Percentiles rank a stretch among this genome's conserved stretches.
Evolutionary conservation across 2,113 vertebrate species (phyloP).

Genomic region (Merops nubicus): DNA sequence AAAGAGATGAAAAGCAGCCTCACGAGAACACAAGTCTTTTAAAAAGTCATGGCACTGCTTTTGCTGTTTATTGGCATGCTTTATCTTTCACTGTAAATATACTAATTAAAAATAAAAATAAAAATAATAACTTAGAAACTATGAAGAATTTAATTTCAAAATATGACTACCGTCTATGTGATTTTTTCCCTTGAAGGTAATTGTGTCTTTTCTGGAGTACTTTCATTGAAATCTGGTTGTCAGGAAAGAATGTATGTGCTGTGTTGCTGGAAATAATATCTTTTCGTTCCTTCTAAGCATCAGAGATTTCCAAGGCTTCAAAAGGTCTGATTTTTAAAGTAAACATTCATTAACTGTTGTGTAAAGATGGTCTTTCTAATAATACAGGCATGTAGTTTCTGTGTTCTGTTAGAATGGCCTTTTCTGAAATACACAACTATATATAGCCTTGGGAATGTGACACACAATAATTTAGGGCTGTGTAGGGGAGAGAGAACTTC

Average conservation of each 20-base stretch:
- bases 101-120: too few species aligned
- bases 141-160: background rate
- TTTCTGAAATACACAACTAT: background rate
- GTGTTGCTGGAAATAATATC: background rate
- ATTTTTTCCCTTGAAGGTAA: background rate
- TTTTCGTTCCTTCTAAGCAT: background rate
- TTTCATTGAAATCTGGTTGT: background rate
- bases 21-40: rapidly evolving
- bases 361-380: background rate
- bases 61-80: background rate
- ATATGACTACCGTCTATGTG: background rate
- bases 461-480: background rate
- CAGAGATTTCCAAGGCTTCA: background rate
- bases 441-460: background rate
- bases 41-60: background rate
- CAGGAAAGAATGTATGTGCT: background rate
- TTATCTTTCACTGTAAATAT: background rate
- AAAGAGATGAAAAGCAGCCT: background rate
- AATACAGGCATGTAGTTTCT: background rate
- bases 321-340: background rate
- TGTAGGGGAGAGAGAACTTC: background rate
- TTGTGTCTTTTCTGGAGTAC: background rate
- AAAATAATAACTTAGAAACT: background rate
- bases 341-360: background rate
- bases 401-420: background rate